phyloP scores from a whole-genome alignment of 2,888 invertebrate species.

The Tachina fera region DNA sequence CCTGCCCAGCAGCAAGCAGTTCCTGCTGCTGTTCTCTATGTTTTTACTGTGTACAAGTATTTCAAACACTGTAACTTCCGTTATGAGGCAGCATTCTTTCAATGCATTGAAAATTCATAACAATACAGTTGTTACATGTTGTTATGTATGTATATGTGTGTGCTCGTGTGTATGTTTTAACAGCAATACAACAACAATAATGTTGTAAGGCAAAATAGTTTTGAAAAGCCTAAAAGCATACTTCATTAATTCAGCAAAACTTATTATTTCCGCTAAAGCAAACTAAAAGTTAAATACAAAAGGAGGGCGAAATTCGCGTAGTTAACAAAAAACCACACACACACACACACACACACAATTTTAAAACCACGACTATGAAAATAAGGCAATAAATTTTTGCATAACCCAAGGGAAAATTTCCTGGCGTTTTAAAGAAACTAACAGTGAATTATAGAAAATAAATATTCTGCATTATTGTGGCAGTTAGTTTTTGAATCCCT shows the following conservation, averaged over 20 bases:
- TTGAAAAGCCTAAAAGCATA: conserved; percentile 62
- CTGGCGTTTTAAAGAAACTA: not conserved
- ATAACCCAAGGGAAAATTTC: not conserved
- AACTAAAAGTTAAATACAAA: conserved; percentile 18
- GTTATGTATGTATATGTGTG: not conserved
- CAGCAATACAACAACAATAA: not conserved
- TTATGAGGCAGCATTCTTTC: not conserved
- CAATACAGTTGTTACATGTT: not conserved
- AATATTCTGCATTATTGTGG: not conserved
- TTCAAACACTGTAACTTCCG: conserved; percentile 13
- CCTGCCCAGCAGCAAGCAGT: not conserved
- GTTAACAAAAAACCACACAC: not conserved
- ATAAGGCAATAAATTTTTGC: not conserved
- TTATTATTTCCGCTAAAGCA: conserved; percentile 48
- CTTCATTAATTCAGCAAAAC: conserved; percentile 60
- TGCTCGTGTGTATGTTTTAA: not conserved
- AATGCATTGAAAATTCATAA: not conserved
- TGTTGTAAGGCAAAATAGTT: conserved; percentile 22
- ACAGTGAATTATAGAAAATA: not conserved
- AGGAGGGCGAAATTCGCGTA: conserved; percentile 48
- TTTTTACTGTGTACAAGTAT: conserved; percentile 17
- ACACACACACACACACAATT: no score
- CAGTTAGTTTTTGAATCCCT: not conserved
- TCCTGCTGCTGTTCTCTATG: not conserved
- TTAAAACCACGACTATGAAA: not conserved